These are phyloP conservation scores for Scaptodrosophila lebanonensis DNA, from an alignment of 1,140 invertebrate genomes.

Conservation along the genomic window DNA sequence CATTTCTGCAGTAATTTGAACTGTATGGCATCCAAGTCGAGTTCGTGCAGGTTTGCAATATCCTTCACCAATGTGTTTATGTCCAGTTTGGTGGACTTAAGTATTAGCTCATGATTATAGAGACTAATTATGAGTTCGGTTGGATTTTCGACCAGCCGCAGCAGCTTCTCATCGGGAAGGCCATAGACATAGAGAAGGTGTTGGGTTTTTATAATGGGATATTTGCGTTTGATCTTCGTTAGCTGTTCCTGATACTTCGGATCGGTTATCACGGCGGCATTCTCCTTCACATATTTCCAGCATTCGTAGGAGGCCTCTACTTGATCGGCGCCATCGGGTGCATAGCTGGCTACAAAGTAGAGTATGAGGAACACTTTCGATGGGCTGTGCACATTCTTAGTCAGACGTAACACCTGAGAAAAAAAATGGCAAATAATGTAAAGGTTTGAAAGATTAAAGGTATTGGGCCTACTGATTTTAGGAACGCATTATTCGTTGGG, in stretches of 20 bases:
- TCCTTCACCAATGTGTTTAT: constrained; percentile 79
- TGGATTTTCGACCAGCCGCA: constrained; percentile 79
- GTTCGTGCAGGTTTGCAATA: constrained; percentile 77
- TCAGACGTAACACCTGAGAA: constrained; percentile 55
- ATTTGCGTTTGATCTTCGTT: constrained; percentile 78
- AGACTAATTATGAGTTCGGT: constrained; percentile 79
- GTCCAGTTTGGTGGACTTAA: constrained; percentile 78
- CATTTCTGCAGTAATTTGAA: constrained; percentile 66
- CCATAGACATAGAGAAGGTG: constrained; percentile 80
- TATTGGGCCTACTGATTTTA: constrained; percentile 57
- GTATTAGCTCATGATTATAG: constrained; percentile 79
- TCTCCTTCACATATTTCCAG: constrained; percentile 78
- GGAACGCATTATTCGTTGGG: constrained; percentile 74
- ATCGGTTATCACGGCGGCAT: constrained; percentile 77
- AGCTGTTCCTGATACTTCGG: constrained; percentile 77
- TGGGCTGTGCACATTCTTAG: constrained; percentile 50
- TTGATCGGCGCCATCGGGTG: constrained; percentile 79
- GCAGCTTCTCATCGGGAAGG: constrained; percentile 79
- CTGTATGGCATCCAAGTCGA: constrained; percentile 58
- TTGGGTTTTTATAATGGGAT: constrained; percentile 79
- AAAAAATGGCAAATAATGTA: not conserved
- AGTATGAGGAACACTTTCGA: constrained; percentile 64
- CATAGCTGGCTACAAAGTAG: constrained; percentile 67
- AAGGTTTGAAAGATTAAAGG: not conserved
- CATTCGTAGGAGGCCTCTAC: constrained; percentile 80